Evolutionary conservation across 2,797 vertebrate species (phyloP), one percentile per base, ranked within the genome.

Genomic region (Scolopax bukidnonensis): DNA sequence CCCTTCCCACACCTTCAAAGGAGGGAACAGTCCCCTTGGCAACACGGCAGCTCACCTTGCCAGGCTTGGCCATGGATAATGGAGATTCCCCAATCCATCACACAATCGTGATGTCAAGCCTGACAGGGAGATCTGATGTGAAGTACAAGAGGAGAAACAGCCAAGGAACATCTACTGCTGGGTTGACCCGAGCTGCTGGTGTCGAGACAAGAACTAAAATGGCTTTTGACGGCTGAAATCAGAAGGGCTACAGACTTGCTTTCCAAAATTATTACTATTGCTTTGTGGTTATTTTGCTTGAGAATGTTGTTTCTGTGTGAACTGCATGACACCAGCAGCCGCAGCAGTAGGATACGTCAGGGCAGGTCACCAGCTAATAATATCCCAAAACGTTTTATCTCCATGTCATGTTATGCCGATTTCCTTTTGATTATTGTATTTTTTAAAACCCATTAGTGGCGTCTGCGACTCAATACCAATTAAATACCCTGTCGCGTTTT

Each of bases 361-460:
- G 56, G 36, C 50, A 69, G 92, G 90, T 87, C 83, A 93, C 18
- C 41, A 41, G 38, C 33, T 56, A 47, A 51, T 13, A 53, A 16
- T 19, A 25, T 6, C 3, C 79, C 92, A 76, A 77, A 79, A 67
- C 36, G 9, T 73, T 96, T 84, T 84, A 76, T 67, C 74, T 94
- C 74, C 47, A 1, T 74, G 94, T 84, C 84, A 47, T 5, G 20
- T 84, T 76, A 45, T 17, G 40, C 70, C 3, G 2, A 89, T 96
- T 96, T 95, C 87, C 73, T 75, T 85, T 53, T 67, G 86, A 93
- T 90, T 87, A 89, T 59, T 76, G 43, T 85, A 41, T 89, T 96
- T 96, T 96, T 93, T 87, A 60, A 95, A 95, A 96, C 87, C 95
- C 93, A 94, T 90, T 89, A 96, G 90, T 1, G 0, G 79, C 0